Evolutionary conservation across 1,140 invertebrate genomes (phyloP).

Genomic region (Pentalonia nigronervosa): DNA sequence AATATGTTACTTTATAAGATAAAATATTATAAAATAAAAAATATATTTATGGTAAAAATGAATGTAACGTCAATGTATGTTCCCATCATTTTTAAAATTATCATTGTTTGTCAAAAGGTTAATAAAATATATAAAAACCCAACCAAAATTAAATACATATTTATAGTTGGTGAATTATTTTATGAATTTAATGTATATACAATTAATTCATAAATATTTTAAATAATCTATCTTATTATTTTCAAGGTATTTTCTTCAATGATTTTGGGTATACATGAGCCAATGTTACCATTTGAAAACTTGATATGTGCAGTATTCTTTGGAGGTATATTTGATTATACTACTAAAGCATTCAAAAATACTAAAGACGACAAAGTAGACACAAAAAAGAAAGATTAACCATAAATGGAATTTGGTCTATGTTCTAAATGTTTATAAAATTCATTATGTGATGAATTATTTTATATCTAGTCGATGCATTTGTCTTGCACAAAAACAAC

Average conservation of each 20-base stretch:
- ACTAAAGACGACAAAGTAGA: slow-evolving; percentile 80
- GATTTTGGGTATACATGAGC: slow-evolving; percentile 95
- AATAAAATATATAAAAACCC: background rate
- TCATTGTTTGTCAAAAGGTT: background rate
- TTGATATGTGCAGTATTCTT: slow-evolving; percentile 96
- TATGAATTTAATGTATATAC: background rate
- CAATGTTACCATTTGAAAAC: slow-evolving; percentile 98
- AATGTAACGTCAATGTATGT: background rate
- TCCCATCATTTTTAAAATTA: background rate
- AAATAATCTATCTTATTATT: slow-evolving; percentile 34
- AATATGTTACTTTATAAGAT: too few species aligned
- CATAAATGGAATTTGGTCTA: background rate
- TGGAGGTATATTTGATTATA: slow-evolving; percentile 96
- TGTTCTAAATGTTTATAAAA: background rate
- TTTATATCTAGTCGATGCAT: slow-evolving; percentile 28
- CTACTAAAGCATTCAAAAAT: slow-evolving; percentile 82
- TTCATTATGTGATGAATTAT: slow-evolving; percentile 9
- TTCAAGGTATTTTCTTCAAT: slow-evolving; percentile 84
- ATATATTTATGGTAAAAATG: background rate
- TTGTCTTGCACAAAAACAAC: background rate
- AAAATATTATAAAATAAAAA: background rate
- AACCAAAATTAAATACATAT: background rate
- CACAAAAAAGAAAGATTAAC: slow-evolving; percentile 82
- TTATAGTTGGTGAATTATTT: background rate
- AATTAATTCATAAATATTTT: background rate